These are phyloP conservation scores for Drosophila eohydei DNA, from an alignment of 2,888 invertebrate genomes.

Conservation along the genomic window DNA sequence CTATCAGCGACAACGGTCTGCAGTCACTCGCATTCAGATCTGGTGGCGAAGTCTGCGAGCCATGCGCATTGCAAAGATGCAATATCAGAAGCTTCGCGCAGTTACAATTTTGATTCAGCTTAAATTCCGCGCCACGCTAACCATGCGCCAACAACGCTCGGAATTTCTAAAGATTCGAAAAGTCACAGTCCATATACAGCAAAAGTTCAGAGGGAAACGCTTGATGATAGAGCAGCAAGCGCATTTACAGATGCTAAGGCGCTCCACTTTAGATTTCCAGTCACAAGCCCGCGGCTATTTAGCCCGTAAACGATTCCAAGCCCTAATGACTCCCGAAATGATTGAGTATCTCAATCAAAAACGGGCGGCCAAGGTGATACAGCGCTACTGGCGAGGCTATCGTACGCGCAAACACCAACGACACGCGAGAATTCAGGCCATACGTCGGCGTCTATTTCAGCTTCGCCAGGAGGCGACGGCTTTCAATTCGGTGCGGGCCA, in stretches of 20 bases:
- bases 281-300: slow-evolving; percentile 86
- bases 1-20: slow-evolving; percentile 57
- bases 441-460: slow-evolving; percentile 75
- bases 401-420: slow-evolving; percentile 79
- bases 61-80: slow-evolving; percentile 69
- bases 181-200: slow-evolving; percentile 77
- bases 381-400: slow-evolving; percentile 87
- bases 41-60: slow-evolving; percentile 68
- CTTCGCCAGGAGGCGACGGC: slow-evolving; percentile 67
- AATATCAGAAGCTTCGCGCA: slow-evolving; percentile 80
- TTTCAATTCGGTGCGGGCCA: slow-evolving; percentile 78
- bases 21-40: slow-evolving; percentile 65
- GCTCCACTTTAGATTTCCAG: slow-evolving; percentile 65
- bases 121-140: slow-evolving; percentile 72
- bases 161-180: slow-evolving; percentile 66
- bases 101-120: slow-evolving; percentile 78
- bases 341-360: slow-evolving; percentile 84
- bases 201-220: slow-evolving; percentile 84
- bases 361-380: slow-evolving; percentile 88
- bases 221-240: slow-evolving; percentile 83
- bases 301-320: slow-evolving; percentile 85
- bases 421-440: slow-evolving; percentile 65
- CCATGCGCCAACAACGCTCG: slow-evolving; percentile 63
- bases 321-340: slow-evolving; percentile 85
- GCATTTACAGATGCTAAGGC: slow-evolving; percentile 59